phyloP scores from a whole-genome alignment of 2,113 vertebrate genomes.

The Crocuta crocuta region DNA sequence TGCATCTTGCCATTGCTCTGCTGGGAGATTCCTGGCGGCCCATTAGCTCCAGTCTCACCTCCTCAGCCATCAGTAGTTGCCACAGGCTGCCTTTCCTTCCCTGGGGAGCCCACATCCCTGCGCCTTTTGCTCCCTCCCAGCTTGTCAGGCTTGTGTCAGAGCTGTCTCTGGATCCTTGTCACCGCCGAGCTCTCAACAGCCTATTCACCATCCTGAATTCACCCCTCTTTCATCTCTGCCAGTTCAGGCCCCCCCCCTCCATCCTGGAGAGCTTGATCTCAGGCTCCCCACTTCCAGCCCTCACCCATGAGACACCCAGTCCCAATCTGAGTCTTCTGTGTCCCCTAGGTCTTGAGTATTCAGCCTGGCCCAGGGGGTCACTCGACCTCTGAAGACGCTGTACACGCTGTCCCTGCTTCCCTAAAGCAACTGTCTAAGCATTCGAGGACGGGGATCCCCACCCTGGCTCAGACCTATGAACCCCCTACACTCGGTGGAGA shows the following conservation, averaged over 20 bases:
- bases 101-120: not conserved
- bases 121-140: not conserved
- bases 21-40: slow-evolving; percentile 23
- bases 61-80: slow-evolving; percentile 23
- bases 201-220: not conserved
- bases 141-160: not conserved
- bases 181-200: not conserved
- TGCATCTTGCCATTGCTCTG: not conserved
- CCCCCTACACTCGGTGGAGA: not conserved
- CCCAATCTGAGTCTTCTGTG: not conserved
- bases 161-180: not conserved
- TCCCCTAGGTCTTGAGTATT: not conserved
- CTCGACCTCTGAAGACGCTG: not conserved
- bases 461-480: rapidly evolving
- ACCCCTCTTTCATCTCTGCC: not conserved
- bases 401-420: not conserved
- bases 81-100: not conserved
- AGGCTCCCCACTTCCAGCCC: not conserved
- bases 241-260: not conserved
- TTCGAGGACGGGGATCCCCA: not conserved
- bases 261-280: not conserved
- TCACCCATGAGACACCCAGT: not conserved
- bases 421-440: not conserved
- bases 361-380: not conserved
- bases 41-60: slow-evolving; percentile 15